Evolutionary conservation across 2,797 vertebrate genomes (phyloP).

Genomic region (Pteropus rufus): DNA sequence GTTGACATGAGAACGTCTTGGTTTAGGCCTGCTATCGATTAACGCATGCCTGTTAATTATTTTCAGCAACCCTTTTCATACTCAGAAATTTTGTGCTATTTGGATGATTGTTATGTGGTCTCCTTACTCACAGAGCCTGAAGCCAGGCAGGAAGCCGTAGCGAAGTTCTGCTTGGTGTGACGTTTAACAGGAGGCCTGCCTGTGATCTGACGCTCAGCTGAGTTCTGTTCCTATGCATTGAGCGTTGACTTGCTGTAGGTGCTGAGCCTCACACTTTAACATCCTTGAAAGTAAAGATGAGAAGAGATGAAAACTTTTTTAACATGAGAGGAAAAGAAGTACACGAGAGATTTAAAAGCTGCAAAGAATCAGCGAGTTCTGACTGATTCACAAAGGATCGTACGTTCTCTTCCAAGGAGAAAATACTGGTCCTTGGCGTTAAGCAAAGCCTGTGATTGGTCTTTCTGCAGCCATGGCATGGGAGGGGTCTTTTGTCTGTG

Average conservation of each 20-base stretch:
- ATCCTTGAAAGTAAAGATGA: background rate
- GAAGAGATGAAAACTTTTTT: background rate
- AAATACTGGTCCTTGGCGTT: background rate
- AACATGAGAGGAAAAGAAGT: background rate
- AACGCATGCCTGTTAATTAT: background rate
- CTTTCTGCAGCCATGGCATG: background rate
- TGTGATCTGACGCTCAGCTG: background rate
- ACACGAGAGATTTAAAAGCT: background rate
- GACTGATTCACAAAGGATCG: no score
- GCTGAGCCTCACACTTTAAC: background rate
- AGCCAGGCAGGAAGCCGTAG: background rate
- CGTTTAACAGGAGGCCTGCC: rapidly evolving
- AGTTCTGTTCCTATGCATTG: background rate
- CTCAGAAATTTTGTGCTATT: background rate
- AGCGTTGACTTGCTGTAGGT: background rate
- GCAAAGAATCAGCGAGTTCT: background rate
- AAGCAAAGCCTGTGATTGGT: background rate
- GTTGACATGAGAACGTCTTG: background rate
- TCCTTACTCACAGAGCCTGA: background rate
- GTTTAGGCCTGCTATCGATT: background rate
- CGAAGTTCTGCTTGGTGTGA: rapidly evolving
- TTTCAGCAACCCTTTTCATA: background rate
- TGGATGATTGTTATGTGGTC: no score
- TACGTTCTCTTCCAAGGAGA: background rate
- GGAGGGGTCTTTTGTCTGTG: background rate